phyloP scores from a whole-genome alignment of 2,797 vertebrate species.

The Streptopelia turtur region DNA sequence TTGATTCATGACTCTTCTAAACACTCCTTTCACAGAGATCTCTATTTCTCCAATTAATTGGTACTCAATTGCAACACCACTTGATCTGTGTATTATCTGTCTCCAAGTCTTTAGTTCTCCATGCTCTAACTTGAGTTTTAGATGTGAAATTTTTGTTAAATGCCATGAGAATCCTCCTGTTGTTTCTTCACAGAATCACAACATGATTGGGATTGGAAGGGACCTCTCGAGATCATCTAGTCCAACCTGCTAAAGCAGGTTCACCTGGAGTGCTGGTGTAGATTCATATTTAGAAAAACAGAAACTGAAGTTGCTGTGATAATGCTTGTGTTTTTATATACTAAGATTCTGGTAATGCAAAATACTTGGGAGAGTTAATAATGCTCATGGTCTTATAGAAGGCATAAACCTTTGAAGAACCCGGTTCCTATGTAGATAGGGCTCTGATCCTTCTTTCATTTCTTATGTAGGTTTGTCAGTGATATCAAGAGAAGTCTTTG shows the following conservation, averaged over 20 bases:
- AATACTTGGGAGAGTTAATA: not conserved
- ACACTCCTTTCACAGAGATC: not conserved
- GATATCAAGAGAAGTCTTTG: not conserved
- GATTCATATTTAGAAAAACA: accelerated
- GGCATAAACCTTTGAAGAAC: not conserved
- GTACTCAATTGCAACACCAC: not conserved
- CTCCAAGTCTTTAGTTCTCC: not conserved
- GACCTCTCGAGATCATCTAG: no score
- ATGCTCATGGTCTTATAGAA: not conserved
- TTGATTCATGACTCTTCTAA: not conserved
- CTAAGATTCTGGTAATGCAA: not conserved
- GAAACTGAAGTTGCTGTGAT: not conserved
- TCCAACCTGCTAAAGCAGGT: no score
- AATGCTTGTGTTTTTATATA: not conserved
- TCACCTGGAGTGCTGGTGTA: not conserved
- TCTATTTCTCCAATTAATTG: not conserved
- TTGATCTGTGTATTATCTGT: not conserved
- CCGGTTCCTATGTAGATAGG: not conserved
- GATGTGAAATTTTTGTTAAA: not conserved
- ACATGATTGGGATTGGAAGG: no score
- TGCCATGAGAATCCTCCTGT: not conserved
- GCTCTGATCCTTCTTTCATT: not conserved
- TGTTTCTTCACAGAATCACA: not conserved
- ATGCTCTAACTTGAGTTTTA: not conserved
- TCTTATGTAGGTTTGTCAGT: not conserved